These are phyloP conservation scores for Rhynchomys soricoides DNA, from an alignment of 2,113 vertebrate species.

Conservation along the genomic window DNA sequence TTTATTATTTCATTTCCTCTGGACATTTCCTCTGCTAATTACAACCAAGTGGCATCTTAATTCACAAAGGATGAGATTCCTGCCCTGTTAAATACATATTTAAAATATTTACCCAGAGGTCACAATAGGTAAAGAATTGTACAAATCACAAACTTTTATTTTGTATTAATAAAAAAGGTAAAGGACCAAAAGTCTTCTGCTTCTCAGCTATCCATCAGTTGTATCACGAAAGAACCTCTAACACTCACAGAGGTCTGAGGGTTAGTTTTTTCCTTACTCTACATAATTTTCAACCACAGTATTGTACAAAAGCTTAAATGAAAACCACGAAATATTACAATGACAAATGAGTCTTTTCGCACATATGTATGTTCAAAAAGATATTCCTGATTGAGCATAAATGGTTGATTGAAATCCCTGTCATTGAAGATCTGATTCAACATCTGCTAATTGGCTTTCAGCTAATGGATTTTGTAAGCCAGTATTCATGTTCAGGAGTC, in stretches of 20 bases:
- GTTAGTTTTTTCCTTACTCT: not conserved
- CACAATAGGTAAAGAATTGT: not conserved
- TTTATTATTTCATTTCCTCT: constrained; percentile 8
- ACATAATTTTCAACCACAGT: not conserved
- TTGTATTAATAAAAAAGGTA: not conserved
- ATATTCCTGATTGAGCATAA: constrained; percentile 36
- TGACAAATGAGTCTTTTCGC: not conserved
- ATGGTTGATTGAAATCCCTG: constrained; percentile 57
- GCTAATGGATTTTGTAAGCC: constrained; percentile 60
- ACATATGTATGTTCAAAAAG: not conserved
- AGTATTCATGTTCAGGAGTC: constrained; percentile 58
- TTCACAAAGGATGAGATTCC: not conserved
- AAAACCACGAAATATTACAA: constrained; percentile 12
- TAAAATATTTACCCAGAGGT: not conserved
- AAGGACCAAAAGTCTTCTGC: not conserved
- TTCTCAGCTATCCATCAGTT: not conserved
- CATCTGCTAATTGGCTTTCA: constrained; percentile 64
- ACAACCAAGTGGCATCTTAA: not conserved
- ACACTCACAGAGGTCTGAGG: not conserved
- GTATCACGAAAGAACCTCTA: not conserved
- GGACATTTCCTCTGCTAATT: not conserved
- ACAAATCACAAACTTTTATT: constrained; percentile 1
- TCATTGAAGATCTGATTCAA: constrained; percentile 44
- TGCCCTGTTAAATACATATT: not conserved
- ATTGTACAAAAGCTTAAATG: constrained; percentile 3